Percentiles rank a stretch among this genome's conserved stretches.
These are phyloP conservation scores for Petrolisthes cinctipes DNA, from an alignment of 2,888 invertebrate genomes.

Conservation along the genomic window DNA sequence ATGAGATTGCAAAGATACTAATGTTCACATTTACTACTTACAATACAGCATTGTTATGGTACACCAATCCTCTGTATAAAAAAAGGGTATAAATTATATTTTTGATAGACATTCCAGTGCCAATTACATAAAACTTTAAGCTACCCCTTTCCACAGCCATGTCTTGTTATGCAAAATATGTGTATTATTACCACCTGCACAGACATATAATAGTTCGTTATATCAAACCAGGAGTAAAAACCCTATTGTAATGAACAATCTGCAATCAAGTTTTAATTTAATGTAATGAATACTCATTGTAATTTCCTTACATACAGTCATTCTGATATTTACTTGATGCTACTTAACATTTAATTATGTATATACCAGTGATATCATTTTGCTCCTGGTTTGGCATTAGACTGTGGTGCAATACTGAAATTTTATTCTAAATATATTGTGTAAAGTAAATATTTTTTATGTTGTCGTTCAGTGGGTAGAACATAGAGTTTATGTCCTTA, in stretches of 20 bases:
- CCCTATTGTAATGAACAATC: background rate
- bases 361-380: background rate
- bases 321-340: background rate
- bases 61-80: too few relatives aligned
- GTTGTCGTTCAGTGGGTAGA: slow-evolving; percentile 37
- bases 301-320: background rate
- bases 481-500: slow-evolving; percentile 29
- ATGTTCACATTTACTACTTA: too few relatives aligned
- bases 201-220: slow-evolving; percentile 40
- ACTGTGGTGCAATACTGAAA: slow-evolving; percentile 55
- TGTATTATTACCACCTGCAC: slow-evolving; percentile 41
- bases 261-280: background rate
- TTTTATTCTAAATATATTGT: slow-evolving; percentile 40
- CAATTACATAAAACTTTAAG: background rate
- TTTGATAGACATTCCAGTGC: too few relatives aligned
- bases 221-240: slow-evolving; percentile 47
- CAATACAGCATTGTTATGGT: too few relatives aligned
- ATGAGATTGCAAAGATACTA: too few relatives aligned
- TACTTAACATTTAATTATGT: background rate
- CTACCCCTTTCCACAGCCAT: slow-evolving; percentile 18
- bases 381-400: slow-evolving; percentile 56
- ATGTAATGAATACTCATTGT: background rate
- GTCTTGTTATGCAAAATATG: slow-evolving; percentile 15
- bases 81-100: too few relatives aligned
- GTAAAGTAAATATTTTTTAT: slow-evolving; percentile 28